These are phyloP conservation scores for Phaetusa simplex DNA, from an alignment of 2,113 vertebrate species.

Conservation along the genomic window DNA sequence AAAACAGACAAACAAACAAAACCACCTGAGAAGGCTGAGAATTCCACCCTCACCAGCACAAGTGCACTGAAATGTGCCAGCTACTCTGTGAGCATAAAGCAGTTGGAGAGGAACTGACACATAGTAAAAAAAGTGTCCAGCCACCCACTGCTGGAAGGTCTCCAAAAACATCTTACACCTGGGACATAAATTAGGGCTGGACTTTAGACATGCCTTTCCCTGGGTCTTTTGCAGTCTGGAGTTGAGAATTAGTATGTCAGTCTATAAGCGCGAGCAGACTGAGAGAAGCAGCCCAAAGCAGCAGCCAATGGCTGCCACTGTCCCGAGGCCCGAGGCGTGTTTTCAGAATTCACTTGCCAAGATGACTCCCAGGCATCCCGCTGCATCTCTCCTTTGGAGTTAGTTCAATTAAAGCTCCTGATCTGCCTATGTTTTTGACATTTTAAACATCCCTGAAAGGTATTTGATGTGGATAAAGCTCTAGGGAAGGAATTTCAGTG, in stretches of 20 bases:
- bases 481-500: neutral
- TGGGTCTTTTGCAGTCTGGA: neutral
- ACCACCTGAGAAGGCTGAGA: neutral
- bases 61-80: neutral
- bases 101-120: neutral
- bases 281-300: neutral
- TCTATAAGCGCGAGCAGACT: neutral
- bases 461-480: neutral
- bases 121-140: neutral
- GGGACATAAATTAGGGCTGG: neutral
- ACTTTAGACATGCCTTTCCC: neutral
- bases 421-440: neutral
- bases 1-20: neutral
- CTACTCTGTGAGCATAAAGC: neutral
- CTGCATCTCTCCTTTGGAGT: neutral
- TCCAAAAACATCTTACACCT: neutral
- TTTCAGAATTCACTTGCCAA: neutral
- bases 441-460: neutral
- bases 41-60: neutral
- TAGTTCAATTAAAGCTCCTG: neutral
- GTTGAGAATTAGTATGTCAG: neutral
- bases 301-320: too few relatives aligned
- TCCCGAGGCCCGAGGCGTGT: neutral
- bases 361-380: neutral
- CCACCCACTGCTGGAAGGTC: neutral